These are phyloP conservation scores for Contarinia nasturtii DNA, from an alignment of 1,140 invertebrate genomes.

Conservation along the genomic window DNA sequence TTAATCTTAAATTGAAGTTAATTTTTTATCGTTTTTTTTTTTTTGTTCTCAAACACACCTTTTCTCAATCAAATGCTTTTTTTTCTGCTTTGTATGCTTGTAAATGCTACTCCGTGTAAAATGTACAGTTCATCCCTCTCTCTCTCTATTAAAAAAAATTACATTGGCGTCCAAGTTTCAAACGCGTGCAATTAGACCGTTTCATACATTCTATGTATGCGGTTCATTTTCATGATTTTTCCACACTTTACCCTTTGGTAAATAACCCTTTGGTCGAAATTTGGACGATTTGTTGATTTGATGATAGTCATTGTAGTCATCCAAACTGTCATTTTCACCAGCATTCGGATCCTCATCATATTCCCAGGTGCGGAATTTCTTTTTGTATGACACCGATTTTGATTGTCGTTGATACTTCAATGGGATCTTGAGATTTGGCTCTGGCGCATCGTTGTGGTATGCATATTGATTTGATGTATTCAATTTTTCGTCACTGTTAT, in stretches of 20 bases:
- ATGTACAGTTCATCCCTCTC: too few relatives aligned
- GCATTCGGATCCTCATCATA: conserved; percentile 27
- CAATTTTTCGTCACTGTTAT: conserved; percentile 8
- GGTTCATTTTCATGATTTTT: too few relatives aligned
- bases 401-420: conserved; percentile 41
- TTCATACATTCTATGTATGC: too few relatives aligned
- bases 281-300: conserved; percentile 26
- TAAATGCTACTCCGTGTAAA: too few relatives aligned
- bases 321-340: conserved; percentile 7
- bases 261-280: conserved; percentile 43
- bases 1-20: too few relatives aligned
- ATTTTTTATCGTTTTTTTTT: too few relatives aligned
- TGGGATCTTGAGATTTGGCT: conserved; percentile 17
- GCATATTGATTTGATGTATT: conserved; percentile 10
- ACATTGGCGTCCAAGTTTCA: too few relatives aligned
- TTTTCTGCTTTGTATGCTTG: too few relatives aligned
- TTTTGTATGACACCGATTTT: conserved; percentile 41
- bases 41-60: too few relatives aligned
- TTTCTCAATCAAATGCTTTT: too few relatives aligned
- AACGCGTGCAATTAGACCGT: too few relatives aligned
- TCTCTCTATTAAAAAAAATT: too few relatives aligned
- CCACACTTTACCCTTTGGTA: conserved; percentile 60
- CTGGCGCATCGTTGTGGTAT: conserved; percentile 19
- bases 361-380: conserved; percentile 50
- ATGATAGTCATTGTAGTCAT: neutral